Base-by-base conservation (phyloP, 2,888 invertebrate species). In the Drosophila limbata region DNA sequence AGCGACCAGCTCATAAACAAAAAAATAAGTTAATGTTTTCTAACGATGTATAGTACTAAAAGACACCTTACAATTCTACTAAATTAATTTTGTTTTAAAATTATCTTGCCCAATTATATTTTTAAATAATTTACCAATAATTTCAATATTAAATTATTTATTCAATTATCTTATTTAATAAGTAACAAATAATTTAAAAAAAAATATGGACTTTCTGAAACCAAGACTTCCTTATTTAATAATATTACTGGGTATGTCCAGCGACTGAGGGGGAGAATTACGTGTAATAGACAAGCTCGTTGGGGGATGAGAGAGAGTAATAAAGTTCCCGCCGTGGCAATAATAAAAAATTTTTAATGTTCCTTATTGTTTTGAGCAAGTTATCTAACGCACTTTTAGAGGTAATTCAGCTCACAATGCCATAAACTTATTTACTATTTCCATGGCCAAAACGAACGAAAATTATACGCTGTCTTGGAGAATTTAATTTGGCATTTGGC, bases 291-390 rank as follows among this genome's bases (percentile, higher is more conserved):
- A 71, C 78, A 77, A 40, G 40, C 48, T 19, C 35, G 37, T 53
- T 53, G 69, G 57, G 57, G 61, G 25, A 31, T 51, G 69, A 39
- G 66, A 39, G 66, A 70, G 51, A 74, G 77, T 71, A 81, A 71
- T 84, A 84, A 84, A 84, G 67, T 83, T 81, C 57, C 66, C 64
- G 57, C 72, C 70, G 71, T 81, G 75, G 74, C 69, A 83, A 85
- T 75, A 84, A 84, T 85, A 84, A 84, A 82, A 80, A 84, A 69
- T 44, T 55, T 79, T 75, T 83, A 84, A 84, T 84, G 73, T 85
- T 64, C 73, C 81, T 83, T 83, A 81, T 83, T 83, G 83, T 84
- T 84, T 79, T 65, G 63, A 72, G 56, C 68, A 81, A 84, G 76
- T 80, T 79, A 71, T 81, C 77, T 77, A 66, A 69, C 69, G 84